A percentile compares a stretch with the other conserved stretches of the same genome.
phyloP scores from a whole-genome alignment of 2,113 vertebrate species.

The Jaculus jaculus region DNA sequence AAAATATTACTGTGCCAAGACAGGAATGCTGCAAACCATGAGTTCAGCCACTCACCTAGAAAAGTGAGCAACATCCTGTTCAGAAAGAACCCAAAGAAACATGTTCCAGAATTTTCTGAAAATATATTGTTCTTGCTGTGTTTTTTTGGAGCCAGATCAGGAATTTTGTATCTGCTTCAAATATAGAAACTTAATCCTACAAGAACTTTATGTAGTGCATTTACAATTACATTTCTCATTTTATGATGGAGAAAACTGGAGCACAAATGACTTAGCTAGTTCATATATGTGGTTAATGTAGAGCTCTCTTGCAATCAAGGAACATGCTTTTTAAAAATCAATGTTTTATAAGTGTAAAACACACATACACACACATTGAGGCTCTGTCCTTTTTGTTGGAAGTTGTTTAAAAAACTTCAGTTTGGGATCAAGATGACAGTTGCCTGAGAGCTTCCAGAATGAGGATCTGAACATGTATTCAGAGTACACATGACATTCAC shows the following conservation, averaged over 20 bases:
- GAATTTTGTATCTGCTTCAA: neutral
- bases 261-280: neutral
- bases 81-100: neutral
- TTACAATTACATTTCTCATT: no score
- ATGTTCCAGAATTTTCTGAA: no score
- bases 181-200: neutral
- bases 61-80: neutral
- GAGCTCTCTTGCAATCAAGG: neutral
- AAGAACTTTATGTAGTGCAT: neutral
- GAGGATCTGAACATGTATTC: neutral
- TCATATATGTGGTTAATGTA: neutral
- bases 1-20: neutral
- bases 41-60: neutral
- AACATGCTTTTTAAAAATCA: neutral
- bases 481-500: neutral
- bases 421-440: neutral
- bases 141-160: neutral
- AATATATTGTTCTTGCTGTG: neutral
- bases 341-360: rapidly evolving
- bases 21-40: neutral
- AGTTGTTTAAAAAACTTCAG: neutral
- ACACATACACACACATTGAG: neutral
- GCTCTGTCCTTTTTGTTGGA: neutral
- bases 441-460: no score
- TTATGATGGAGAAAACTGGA: neutral